These are phyloP conservation scores for Actenoides lindsayi DNA, from an alignment of 2,113 vertebrate species.

Conservation along the genomic window DNA sequence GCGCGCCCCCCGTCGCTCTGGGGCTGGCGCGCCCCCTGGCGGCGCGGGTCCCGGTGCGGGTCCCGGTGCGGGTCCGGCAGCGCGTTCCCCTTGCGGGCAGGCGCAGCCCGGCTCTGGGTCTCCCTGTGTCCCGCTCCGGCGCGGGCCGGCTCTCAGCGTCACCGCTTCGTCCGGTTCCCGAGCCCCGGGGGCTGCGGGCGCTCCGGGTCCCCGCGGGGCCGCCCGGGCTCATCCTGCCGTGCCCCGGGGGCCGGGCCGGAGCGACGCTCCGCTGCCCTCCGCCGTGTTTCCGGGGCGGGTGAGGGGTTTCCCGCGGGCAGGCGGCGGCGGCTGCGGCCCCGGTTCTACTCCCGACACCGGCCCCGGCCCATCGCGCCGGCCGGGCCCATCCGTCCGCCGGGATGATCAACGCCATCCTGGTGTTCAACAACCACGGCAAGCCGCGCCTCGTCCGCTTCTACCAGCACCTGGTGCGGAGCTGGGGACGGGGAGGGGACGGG, in stretches of 20 bases:
- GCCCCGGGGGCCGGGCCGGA: neutral
- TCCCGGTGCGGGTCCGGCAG: neutral
- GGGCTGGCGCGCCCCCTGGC: neutral
- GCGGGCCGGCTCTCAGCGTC: neutral
- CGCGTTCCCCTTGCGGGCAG: neutral
- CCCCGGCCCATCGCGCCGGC: too few relatives aligned
- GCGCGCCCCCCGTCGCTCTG: too few relatives aligned
- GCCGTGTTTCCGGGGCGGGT: neutral
- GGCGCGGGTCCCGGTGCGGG: neutral
- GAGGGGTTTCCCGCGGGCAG: neutral
- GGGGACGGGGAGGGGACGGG: neutral
- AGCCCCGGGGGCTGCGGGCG: neutral
- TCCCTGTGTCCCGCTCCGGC: neutral
- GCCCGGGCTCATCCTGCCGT: neutral
- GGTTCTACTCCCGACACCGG: neutral
- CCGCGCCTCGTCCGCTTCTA: conserved; percentile 82
- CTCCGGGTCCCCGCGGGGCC: neutral
- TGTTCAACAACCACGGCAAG: conserved; percentile 99
- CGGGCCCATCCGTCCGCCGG: neutral
- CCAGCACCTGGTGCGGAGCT: conserved; percentile 21
- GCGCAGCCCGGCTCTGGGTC: neutral
- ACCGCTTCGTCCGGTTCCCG: neutral
- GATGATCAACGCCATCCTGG: conserved; percentile 97
- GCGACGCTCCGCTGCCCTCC: neutral
- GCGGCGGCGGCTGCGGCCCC: neutral